These are phyloP conservation scores for Drosophila orosa DNA, from an alignment of 1,140 invertebrate species.

Conservation along the genomic window DNA sequence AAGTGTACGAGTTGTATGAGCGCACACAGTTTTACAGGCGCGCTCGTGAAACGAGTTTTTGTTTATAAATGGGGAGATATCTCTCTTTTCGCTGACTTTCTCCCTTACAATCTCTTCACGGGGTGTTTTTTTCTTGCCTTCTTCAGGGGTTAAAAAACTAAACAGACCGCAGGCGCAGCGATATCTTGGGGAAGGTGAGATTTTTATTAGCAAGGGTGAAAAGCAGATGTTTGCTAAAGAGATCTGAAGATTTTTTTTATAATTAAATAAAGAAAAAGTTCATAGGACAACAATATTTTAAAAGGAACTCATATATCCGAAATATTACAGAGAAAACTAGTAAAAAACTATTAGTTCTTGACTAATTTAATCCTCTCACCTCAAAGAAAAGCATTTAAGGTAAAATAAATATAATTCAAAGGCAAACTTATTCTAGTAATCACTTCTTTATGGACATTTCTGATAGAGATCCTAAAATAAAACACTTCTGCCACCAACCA, in stretches of 20 bases:
- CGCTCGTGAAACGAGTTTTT: slow-evolving; percentile 39
- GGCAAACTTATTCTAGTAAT: too few relatives aligned
- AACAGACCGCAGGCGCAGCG: slow-evolving; percentile 27
- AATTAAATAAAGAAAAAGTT: not conserved
- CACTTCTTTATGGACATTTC: not conserved
- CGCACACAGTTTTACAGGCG: slow-evolving; percentile 19
- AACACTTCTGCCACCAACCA: not conserved
- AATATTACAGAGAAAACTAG: not conserved
- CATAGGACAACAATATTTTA: not conserved
- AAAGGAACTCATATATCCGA: too few relatives aligned
- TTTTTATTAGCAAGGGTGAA: slow-evolving; percentile 17
- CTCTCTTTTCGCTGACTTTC: slow-evolving; percentile 14
- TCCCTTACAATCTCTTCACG: slow-evolving; percentile 13
- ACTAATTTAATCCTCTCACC: not conserved
- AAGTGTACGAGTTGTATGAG: slow-evolving; percentile 13
- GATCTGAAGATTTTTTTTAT: not conserved
- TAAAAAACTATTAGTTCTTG: not conserved
- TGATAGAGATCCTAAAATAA: not conserved
- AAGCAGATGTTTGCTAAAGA: slow-evolving; percentile 17
- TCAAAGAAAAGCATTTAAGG: not conserved
- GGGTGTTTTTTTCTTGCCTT: slow-evolving; percentile 23
- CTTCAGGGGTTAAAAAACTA: slow-evolving; percentile 21
- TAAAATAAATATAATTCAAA: not conserved
- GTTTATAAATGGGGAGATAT: slow-evolving; percentile 12
- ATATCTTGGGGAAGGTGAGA: slow-evolving; percentile 11